Base-by-base conservation (phyloP, 2,888 invertebrate genomes). In the Rhogogaster chlorosoma region DNA sequence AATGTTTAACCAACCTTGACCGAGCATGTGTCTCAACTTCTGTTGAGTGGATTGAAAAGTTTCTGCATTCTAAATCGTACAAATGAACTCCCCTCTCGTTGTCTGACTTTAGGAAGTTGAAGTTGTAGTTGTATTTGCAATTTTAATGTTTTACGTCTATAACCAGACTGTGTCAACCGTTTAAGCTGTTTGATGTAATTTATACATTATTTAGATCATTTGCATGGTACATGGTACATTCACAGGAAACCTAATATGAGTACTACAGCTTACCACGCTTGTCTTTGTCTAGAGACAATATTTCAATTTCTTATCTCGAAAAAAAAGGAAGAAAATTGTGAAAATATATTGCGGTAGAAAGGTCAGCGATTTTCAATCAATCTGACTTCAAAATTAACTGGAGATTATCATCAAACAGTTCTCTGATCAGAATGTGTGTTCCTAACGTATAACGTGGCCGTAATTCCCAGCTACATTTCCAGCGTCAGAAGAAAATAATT, bases 61-160 rank as follows among this genome's bases (percentile, higher is more conserved):
- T 77, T 77, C 77, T 29, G 77, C 77, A 53, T 77, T 77, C 77
- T 77, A 53, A 77, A 53, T 77, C 49, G 53, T 53, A 53, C 29
- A 53, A 77, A 77, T 77, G 45, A 77, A 77, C 77, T 32, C 26
- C 26, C 32, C 77, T 32, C 53, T 32, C 53, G 26, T 29, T 32
- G 49, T 77, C 53, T 77, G 22, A 53, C 77, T 77, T 53, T 77
- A 18, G 7, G 18, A 77, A 77, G 77, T 53, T n/a, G 18, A 77
- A 77, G 77, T 53, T n/a, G 29, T 77, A 32, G 32, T 77, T 77
- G 53, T 77, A 77, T 77, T 77, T 53, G 73, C 45, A 77, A 77
- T 77, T 77, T 53, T 49, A 77, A 77, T 77, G 32, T 77, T 77
- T n/a, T 18, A 53, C 45, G 29, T 38, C 38, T 32, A 73, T 22